A percentile compares a stretch with the other conserved stretches of the same genome.
Conservation (phyloP, 2,113 vertebrate genomes). For the Brachyhypopomus occidentalis region DNA sequence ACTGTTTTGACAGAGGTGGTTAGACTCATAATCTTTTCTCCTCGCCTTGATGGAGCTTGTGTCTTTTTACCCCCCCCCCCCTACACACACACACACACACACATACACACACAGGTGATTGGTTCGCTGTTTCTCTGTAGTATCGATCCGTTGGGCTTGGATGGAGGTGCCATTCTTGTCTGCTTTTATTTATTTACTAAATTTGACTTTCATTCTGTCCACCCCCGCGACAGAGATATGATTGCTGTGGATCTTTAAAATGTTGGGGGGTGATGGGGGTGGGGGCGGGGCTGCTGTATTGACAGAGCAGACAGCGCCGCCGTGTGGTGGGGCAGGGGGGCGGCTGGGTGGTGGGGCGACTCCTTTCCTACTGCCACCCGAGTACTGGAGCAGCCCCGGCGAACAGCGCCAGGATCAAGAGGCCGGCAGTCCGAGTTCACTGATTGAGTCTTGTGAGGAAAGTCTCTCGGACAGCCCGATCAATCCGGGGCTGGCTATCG, state of each 20-base stretch:
- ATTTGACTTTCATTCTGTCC: constrained; percentile 34
- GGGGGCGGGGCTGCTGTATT: constrained; percentile 38
- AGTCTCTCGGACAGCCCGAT: constrained; percentile 85
- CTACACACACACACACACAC: constrained; percentile 31
- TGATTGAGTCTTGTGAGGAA: constrained; percentile 83
- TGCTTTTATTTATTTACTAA: constrained; percentile 47
- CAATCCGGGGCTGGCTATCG: constrained; percentile 90
- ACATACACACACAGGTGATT: constrained; percentile 9
- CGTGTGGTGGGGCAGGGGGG: constrained; percentile 13
- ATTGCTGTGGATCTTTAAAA: constrained; percentile 40
- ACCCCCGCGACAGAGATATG: constrained; percentile 40
- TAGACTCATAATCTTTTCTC: constrained; percentile 47
- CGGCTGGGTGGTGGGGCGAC: constrained; percentile 13
- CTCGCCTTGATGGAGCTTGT: constrained; percentile 24
- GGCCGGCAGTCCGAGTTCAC: constrained; percentile 83
- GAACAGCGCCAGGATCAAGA: constrained; percentile 77
- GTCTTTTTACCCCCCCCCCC: constrained; percentile 26
- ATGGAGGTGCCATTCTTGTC: background rate
- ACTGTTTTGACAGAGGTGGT: constrained; percentile 55
- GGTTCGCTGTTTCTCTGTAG: constrained; percentile 1
- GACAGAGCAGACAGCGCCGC: constrained; percentile 42
- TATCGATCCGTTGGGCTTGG: constrained; percentile 40
- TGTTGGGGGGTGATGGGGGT: background rate
- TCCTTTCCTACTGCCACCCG: constrained; percentile 44
- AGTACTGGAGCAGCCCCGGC: constrained; percentile 47